Evolutionary conservation across 64 coral and sea anemone species (phyloP), one percentile per base, ranked within the genome.

Genomic region (Hydrozoanthus tunicans): DNA sequence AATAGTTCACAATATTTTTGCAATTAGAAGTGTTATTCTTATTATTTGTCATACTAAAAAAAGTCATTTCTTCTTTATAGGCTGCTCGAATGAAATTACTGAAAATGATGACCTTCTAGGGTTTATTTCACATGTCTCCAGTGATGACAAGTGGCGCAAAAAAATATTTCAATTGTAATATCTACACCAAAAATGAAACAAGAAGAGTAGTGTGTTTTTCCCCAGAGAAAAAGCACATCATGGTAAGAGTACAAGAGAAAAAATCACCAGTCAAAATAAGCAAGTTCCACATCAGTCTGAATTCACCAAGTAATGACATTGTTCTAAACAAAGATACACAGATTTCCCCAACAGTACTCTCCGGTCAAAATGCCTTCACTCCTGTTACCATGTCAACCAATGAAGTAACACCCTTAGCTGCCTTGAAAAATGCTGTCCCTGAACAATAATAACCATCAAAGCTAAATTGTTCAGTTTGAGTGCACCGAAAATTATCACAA

Each of bases 61-160:
- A 54, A 78, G 75, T 78, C 75, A 57, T 26, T 78, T 78, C 9
- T 78, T 56, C 26, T 32, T 79, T 17, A 79, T 79, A 79, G 77
- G 77, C 15, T 58, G 53, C 77, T 59, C 54, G 20, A 79, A 79
- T 79, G 77, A 79, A 3, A 79, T 24, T 79, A 17, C 10, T 79
- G 73, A 52, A 53, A 77, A 77, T 52, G 4, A 77, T 52, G 73
- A 77, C 73, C 73, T 77, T 59, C 13, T 79, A 9, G 55, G 56
- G 55, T 79, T 58, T 17, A 79, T 79, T 79, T 79, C 77, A 79
- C 59, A 79, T 79, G 55, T n/a, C 77, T 17, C 55, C 77, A 79
- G 15, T 79, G 56, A 59, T 79, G 55, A 79, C 55, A 13, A 79
- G 77, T 79, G 77, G 77, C 4, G 12, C 56, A 79, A 79, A 79